Percentiles rank a stretch among this genome's conserved stretches.
These are phyloP conservation scores for Kuschelorhynchus macadamiae DNA, from an alignment of 2,888 invertebrate genomes.

Conservation along the genomic window DNA sequence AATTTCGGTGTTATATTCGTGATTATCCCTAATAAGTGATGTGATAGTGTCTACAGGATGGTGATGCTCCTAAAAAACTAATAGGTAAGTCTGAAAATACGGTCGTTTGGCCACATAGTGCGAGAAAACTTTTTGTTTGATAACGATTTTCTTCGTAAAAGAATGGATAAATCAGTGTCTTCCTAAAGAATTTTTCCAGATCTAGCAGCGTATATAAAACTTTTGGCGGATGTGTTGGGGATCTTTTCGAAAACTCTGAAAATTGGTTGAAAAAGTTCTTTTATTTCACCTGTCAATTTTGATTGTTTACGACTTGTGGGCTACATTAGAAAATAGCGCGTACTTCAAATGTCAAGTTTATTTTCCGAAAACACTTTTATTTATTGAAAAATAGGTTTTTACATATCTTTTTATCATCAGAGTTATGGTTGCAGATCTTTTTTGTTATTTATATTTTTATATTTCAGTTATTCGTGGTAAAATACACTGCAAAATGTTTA, in stretches of 20 bases:
- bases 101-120: slow-evolving; percentile 10
- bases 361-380: not conserved
- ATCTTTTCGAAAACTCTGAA: slow-evolving; percentile 30
- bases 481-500: no score
- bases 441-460: no score
- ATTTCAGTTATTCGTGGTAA: no score
- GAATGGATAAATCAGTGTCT: slow-evolving; percentile 42
- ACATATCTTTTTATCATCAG: not conserved
- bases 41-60: slow-evolving; percentile 34
- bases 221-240: slow-evolving; percentile 7
- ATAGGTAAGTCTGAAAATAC: slow-evolving; percentile 25
- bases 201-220: slow-evolving; percentile 11
- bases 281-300: slow-evolving; percentile 60
- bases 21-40: slow-evolving; percentile 28
- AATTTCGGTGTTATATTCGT: slow-evolving; percentile 31
- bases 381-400: slow-evolving; percentile 2
- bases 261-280: slow-evolving; percentile 43
- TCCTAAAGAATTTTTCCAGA: slow-evolving; percentile 6
- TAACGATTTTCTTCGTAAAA: slow-evolving; percentile 59
- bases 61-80: slow-evolving; percentile 13
- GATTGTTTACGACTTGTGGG: slow-evolving; percentile 63
- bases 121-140: slow-evolving; percentile 51
- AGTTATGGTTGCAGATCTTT: no score
- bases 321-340: slow-evolving; percentile 43
- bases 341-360: slow-evolving; percentile 39